Conservation (phyloP, 2,797 vertebrate genomes). For the Danio jaintianensis region DNA sequence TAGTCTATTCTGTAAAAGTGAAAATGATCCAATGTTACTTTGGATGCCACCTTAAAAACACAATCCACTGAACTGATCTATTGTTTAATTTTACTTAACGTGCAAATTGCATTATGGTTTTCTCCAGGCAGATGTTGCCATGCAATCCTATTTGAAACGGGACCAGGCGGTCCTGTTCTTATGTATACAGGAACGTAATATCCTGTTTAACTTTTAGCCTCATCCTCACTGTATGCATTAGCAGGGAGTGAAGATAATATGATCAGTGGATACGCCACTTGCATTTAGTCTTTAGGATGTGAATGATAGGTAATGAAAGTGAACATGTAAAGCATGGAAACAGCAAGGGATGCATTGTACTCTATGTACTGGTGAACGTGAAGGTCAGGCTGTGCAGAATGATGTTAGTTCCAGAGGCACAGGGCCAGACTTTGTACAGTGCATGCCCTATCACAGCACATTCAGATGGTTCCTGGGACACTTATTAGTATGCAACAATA, state of each 20-base stretch:
- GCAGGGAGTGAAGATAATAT: slow-evolving; percentile 10
- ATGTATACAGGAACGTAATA: slow-evolving; percentile 30
- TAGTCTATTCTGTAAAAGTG: too few relatives aligned
- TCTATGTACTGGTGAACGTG: neutral
- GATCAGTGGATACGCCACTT: neutral
- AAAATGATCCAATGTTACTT: slow-evolving; percentile 1
- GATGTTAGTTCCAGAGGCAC: neutral
- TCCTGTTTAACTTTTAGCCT: slow-evolving; percentile 55
- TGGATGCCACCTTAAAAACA: neutral
- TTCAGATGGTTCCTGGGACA: neutral
- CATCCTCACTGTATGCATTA: slow-evolving; percentile 37
- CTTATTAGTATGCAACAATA: neutral
- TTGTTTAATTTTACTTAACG: neutral
- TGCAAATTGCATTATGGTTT: neutral
- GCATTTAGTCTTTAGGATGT: neutral
- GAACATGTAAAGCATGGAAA: neutral
- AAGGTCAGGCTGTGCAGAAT: slow-evolving; percentile 11
- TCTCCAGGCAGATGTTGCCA: neutral
- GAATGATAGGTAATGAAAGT: neutral
- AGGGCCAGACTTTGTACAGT: neutral
- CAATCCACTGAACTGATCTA: neutral
- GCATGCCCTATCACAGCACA: neutral
- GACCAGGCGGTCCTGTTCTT: slow-evolving; percentile 50
- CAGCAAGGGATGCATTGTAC: slow-evolving; percentile 8
- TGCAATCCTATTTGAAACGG: slow-evolving; percentile 21